Base-by-base conservation (phyloP, 2,113 vertebrate genomes). In the Hippopotamus amphibius region DNA sequence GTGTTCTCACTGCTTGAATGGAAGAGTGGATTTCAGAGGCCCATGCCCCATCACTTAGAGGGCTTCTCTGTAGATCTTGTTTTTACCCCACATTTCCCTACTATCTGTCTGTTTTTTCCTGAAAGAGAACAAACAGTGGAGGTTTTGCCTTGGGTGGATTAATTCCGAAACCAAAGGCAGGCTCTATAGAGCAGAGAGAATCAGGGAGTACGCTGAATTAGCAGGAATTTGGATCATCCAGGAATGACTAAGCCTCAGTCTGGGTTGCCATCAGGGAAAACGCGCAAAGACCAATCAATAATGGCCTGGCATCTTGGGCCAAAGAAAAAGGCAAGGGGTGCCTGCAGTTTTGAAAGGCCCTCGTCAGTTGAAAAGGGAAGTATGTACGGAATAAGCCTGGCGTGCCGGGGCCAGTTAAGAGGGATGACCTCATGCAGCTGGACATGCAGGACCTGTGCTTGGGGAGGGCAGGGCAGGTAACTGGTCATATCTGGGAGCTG, bases 321-420 rank as follows among this genome's bases (percentile, higher is more conserved):
- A 10, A 22, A 26, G 14, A 14, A 30, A 28, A 9, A 19, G 10
- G 19, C 7, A 11, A 13, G 1, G 0, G 21, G 9, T 0, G 55
- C 15, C 71, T 37, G 28, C 0, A 0, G 33, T 6, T 53, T 10
- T 30, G 66, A 74, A 33, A 22, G 15, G 7, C 0, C 3, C 37
- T 14, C 22, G 1, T 2, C 12, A 1, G 3, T 1, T 13, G 69
- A 30, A 9, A 48, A 15, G 30, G 4, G 55, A 37, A 22, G 21
- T 0, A 5, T 5, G 33, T 0, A 4, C 59, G 0, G 33, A 53
- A 0, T 9, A 0, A 46, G 7, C 10, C 43, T 1, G 7, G 4
- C 2, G 1, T 7, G 33, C n/a, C 11, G 0, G 53, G 19, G 46
- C 21, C 8, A 0, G 0, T 53, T 7, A 4, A 9, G 72, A 74